Evolutionary conservation across 2,888 invertebrate species (phyloP).

Genomic region (Vesta saturnalis): DNA sequence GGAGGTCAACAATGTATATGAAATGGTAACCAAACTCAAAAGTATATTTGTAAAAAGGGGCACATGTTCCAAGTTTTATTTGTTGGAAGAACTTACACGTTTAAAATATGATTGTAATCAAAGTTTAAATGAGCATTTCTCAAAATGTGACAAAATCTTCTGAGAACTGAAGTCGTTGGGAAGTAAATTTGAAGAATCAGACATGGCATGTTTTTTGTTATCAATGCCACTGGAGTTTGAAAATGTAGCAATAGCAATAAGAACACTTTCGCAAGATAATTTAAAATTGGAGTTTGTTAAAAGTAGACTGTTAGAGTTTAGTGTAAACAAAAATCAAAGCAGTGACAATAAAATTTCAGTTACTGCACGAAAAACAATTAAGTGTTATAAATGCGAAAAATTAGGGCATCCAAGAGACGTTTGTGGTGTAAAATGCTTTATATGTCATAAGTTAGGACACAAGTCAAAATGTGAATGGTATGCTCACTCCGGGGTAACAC

Average conservation of each 20-base stretch:
- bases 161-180: too few relatives aligned
- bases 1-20: too few relatives aligned
- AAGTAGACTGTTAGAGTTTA: not conserved
- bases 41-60: too few relatives aligned
- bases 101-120: too few relatives aligned
- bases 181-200: not conserved
- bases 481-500: not conserved
- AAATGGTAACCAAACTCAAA: too few relatives aligned
- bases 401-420: too few relatives aligned
- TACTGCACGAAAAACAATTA: slow-evolving; percentile 35
- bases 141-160: not conserved
- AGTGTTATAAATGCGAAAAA: too few relatives aligned
- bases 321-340: not conserved
- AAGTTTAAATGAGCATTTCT: not conserved
- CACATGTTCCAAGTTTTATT: too few relatives aligned
- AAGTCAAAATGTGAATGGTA: not conserved
- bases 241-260: not conserved
- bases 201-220: not conserved
- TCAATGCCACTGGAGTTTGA: not conserved
- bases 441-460: slow-evolving; percentile 10
- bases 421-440: slow-evolving; percentile 39
- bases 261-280: not conserved
- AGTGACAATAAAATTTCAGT: not conserved
- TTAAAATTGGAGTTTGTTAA: not conserved
- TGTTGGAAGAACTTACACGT: too few relatives aligned